These are phyloP conservation scores for Atherinomorus stipes DNA, from an alignment of 2,113 vertebrate species.

Conservation along the genomic window DNA sequence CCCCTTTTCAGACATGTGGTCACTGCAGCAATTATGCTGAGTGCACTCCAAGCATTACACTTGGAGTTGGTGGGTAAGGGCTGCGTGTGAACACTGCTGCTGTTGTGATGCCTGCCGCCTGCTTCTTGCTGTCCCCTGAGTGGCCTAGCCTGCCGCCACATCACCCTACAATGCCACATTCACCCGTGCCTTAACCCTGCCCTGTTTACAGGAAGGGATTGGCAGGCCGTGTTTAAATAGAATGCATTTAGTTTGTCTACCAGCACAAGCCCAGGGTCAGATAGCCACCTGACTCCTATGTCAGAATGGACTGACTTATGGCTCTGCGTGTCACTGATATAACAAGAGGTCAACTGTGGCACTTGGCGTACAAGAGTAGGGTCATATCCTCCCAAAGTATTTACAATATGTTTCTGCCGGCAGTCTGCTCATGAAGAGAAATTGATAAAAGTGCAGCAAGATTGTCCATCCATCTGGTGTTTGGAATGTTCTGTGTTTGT, in stretches of 20 bases:
- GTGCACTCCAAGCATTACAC: slow-evolving; percentile 80
- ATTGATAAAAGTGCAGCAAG: not conserved
- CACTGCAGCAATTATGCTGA: slow-evolving; percentile 83
- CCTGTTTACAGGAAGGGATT: slow-evolving; percentile 76
- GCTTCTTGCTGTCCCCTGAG: slow-evolving; percentile 64
- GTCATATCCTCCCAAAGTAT: slow-evolving; percentile 70
- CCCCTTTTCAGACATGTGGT: slow-evolving; percentile 81
- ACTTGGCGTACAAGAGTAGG: slow-evolving; percentile 59
- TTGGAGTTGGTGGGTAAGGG: slow-evolving; percentile 72
- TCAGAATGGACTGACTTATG: slow-evolving; percentile 74
- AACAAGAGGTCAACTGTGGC: slow-evolving; percentile 75
- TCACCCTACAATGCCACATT: slow-evolving; percentile 82
- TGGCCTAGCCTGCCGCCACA: slow-evolving; percentile 66
- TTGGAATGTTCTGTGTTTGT: slow-evolving; percentile 24
- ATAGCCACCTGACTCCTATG: slow-evolving; percentile 75
- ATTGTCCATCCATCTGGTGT: slow-evolving; percentile 1
- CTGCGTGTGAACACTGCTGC: slow-evolving; percentile 75
- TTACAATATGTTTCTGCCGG: slow-evolving; percentile 59
- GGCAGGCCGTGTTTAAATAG: slow-evolving; percentile 79
- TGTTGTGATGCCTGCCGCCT: slow-evolving; percentile 77
- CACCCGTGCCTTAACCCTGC: slow-evolving; percentile 74
- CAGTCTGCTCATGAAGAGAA: slow-evolving; percentile 44
- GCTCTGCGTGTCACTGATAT: slow-evolving; percentile 71
- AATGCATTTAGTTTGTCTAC: slow-evolving; percentile 83
- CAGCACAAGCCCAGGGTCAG: slow-evolving; percentile 78